Base-by-base conservation (phyloP, 2,113 vertebrate genomes). In the Gorsachius goisagi region DNA sequence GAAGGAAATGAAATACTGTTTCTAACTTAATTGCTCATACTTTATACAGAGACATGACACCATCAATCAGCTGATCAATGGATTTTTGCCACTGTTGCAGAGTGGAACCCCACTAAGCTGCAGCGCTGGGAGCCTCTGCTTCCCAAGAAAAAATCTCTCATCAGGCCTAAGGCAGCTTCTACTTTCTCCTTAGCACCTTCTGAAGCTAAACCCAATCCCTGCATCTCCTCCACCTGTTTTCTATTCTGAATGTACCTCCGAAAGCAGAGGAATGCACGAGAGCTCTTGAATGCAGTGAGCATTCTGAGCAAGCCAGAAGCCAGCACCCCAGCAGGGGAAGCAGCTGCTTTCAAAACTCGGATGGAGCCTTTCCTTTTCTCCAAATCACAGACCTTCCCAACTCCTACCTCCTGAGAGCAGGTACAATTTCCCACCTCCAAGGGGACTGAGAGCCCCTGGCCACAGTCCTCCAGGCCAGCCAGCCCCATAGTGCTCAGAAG, bases 261-360 rank as follows among this genome's bases (percentile, higher is more conserved):
- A 85, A 88, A 79, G 60, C 37, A 73, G 16, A 87, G 19, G 28
- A 73, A 84, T 2, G 12, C 7, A 24, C 24, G 30, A 89, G 32
- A 50, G 26, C 28, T 76, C 63, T 37, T 59, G 47, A 72, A 68
- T 22, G 12, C 69, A 50, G 21, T 19, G 11, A 63, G 24, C 11
- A 50, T 9, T n/a, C n/a, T n/a, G n/a, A 71, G 32, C 11, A 64
- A 89, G 12, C 13, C 47, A 88, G 41, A 60, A 88, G 20, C 17
- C 32, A 69, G 35, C 0, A 0, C 5, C 21, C 33, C 27, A n/a
- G 2, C 14, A 71, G 4, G 12, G 44, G 27, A 75, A 80, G 37
- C 19, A 37, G 32, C 37, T 59, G 21, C 33, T 44, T 77, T 74
- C 53, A 69, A 49, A 85, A 66, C 2, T 5, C 62, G 21, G 30